These are phyloP conservation scores for Bombus picipes DNA, from an alignment of 1,140 invertebrate genomes.

Conservation along the genomic window DNA sequence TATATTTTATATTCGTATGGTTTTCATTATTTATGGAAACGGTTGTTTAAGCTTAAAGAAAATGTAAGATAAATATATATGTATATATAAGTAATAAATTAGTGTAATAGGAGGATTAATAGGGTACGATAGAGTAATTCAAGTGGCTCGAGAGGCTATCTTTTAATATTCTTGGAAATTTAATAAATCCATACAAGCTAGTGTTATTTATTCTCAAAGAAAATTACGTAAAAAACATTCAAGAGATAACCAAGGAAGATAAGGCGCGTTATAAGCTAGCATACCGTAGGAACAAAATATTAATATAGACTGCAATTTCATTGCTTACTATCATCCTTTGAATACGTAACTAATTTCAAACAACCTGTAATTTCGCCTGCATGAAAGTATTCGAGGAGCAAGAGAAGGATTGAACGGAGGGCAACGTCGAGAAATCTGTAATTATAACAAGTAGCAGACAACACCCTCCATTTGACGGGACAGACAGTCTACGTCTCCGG, in stretches of 20 bases:
- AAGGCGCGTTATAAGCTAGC: not conserved
- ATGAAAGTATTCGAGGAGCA: too few relatives aligned
- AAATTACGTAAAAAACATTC: not conserved
- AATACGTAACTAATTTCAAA: not conserved
- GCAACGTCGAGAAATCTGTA: not conserved
- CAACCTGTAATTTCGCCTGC: not conserved
- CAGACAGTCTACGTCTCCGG: too few relatives aligned
- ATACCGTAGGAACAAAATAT: not conserved
- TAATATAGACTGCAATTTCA: not conserved
- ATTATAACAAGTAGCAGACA: not conserved
- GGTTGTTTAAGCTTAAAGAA: not conserved
- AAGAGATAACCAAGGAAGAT: not conserved
- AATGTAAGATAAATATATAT: not conserved
- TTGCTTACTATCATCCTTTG: not conserved
- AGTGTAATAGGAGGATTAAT: not conserved
- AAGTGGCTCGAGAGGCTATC: not conserved
- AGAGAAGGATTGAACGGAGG: not conserved
- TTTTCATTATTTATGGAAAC: not conserved
- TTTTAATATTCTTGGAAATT: conserved; percentile 2
- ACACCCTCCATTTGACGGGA: not conserved
- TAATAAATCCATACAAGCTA: not conserved
- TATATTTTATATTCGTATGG: too few relatives aligned
- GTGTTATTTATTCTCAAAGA: not conserved
- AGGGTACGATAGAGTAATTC: not conserved
- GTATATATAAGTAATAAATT: not conserved